Evolutionary conservation across 2,888 invertebrate species (phyloP).

Genomic region (Nebria salina): DNA sequence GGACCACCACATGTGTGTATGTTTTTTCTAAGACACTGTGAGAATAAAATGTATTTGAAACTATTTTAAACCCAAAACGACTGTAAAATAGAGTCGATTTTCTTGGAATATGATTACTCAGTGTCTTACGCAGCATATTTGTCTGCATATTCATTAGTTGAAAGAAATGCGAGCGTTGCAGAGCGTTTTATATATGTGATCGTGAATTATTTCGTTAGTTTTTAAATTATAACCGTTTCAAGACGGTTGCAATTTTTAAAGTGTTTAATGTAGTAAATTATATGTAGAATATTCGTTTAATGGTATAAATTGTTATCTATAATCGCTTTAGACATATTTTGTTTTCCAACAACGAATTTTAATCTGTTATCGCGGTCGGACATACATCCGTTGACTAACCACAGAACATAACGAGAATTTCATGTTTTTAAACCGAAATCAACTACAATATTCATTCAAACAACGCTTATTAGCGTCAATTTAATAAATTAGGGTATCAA

Average conservation of each 20-base stretch:
- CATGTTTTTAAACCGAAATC: neutral
- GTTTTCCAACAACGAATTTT: neutral
- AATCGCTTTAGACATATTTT: neutral
- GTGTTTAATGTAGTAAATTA: neutral
- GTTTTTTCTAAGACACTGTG: conserved; percentile 16
- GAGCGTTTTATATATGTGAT: neutral
- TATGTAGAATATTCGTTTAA: neutral
- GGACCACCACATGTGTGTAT: conserved; percentile 21
- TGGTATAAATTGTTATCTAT: neutral
- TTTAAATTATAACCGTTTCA: no score
- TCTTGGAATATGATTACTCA: neutral
- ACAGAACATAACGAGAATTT: neutral
- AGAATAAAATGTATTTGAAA: conserved; percentile 12
- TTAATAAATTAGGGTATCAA: neutral
- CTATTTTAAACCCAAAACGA: neutral
- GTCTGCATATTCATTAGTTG: neutral
- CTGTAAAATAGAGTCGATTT: neutral
- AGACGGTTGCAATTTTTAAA: neutral
- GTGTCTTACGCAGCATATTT: conserved; percentile 15
- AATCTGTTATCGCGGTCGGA: conserved; percentile 23
- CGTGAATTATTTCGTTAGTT: neutral
- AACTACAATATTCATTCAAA: neutral
- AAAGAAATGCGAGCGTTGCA: conserved; percentile 7
- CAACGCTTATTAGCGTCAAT: neutral
- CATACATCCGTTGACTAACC: conserved; percentile 13